Evolutionary conservation across 2,113 vertebrate species (phyloP), one percentile per base, ranked within the genome.

Genomic region (Alethe diademata): DNA sequence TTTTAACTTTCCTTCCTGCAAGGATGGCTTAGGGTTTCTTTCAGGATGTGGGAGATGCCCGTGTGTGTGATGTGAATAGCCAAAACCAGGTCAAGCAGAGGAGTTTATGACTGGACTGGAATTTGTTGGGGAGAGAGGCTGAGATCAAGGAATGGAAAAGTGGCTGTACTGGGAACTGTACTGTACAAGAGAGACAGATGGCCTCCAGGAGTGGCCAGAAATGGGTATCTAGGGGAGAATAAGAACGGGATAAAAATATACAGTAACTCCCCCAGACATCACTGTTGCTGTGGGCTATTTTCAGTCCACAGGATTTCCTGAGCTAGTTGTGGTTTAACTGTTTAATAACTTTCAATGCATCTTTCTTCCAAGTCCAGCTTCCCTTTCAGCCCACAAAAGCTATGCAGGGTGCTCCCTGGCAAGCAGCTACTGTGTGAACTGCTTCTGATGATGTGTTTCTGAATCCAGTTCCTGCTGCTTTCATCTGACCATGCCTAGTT

Each of bases 231-330:
- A 40, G 36, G 36, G 57, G 57, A 90, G 40, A 94, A 60, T 78
- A 87, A 71, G 57, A 92, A 51, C 48, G 92, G 64, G 62, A 72
- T 86, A 86, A 92, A 54, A 69, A 78, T 79, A 51, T 15, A 40
- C 28, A 76, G 58, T 82, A 88, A 88, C 71, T 95, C 79, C 82
- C n/a, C 28, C 62, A 76, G 83, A 88, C 67, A 86, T 61, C 33
- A 12, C 79, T 79, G 62, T 72, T 95, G 78, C 66, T 88, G 71
- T 85, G 62, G 88, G 67, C n/a, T 95, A 73, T 93, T 95, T 92
- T 92, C 83, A 90, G 67, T 72, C 58, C 40, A 42, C 57, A 95
- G 86, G 82, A 93, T 88, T 95, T 95, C 94, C 91, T 90, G 48
- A 95, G 71, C 71, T 88, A 83, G 82, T 64, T 92, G 71, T 1